Conservation (phyloP, 2,888 invertebrate species). For the Mythimna ferrago region DNA sequence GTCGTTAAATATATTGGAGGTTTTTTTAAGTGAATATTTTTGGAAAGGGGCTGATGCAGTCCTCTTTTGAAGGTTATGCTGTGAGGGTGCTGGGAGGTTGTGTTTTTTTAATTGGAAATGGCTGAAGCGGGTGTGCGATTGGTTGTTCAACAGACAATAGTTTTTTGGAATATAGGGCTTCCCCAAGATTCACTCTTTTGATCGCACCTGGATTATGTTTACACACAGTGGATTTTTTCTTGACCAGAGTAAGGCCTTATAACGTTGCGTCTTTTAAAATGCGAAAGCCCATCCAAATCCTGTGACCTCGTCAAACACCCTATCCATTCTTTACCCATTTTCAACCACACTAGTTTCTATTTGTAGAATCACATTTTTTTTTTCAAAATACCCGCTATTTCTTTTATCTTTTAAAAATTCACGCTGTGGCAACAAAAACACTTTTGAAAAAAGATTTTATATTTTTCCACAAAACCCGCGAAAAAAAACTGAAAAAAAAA, state of each 20-base stretch:
- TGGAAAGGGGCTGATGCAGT: constrained; percentile 43
- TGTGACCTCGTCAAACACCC: neutral
- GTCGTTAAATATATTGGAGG: constrained; percentile 68
- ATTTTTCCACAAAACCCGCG: neutral
- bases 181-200: neutral
- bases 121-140: neutral
- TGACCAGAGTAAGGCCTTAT: neutral
- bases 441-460: neutral
- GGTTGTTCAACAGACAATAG: neutral
- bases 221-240: too few species aligned
- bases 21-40: constrained; percentile 58
- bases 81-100: constrained; percentile 12
- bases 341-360: neutral
- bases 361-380: neutral
- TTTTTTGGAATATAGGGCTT: neutral
- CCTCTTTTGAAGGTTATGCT: constrained; percentile 34
- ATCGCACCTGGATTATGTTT: neutral
- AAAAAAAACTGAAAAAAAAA: constrained; percentile 5
- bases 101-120: constrained; percentile 37
- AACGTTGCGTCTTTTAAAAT: neutral
- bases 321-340: neutral
- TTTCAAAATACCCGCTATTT: neutral
- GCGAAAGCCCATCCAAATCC: neutral
- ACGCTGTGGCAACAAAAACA: neutral
- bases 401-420: neutral